Evolutionary conservation across 2,797 vertebrate species (phyloP).

Genomic region (Rhinatrema bivittatum): DNA sequence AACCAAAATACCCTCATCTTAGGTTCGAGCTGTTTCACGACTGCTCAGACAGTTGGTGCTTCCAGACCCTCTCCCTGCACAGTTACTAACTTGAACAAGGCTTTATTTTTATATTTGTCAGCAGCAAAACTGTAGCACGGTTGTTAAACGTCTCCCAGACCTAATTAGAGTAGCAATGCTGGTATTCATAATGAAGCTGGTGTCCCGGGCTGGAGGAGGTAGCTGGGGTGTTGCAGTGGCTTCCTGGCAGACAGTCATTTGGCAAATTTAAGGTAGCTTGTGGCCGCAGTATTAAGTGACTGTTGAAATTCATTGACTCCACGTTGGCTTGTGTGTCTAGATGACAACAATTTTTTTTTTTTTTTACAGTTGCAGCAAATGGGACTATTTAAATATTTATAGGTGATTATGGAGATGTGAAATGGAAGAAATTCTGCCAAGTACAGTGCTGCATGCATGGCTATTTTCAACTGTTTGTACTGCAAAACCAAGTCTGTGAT

Average conservation of each 20-base stretch:
- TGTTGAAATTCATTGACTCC: conserved; percentile 80
- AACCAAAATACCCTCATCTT: conserved; percentile 82
- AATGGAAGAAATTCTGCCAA: conserved; percentile 58
- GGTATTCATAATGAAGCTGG: conserved; percentile 81
- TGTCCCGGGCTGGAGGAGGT: conserved; percentile 59
- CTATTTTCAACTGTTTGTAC: conserved; percentile 53
- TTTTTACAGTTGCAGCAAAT: conserved; percentile 70
- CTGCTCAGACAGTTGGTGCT: conserved; percentile 65
- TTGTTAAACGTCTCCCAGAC: conserved; percentile 85
- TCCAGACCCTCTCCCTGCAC: conserved; percentile 79
- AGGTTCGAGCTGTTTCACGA: conserved; percentile 67
- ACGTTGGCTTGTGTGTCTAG: conserved; percentile 73
- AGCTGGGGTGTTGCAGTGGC: conserved; percentile 57
- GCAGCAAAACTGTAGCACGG: conserved; percentile 82
- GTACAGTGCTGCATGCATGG: conserved; percentile 51
- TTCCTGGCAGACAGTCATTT: conserved; percentile 71
- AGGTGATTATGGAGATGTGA: conserved; percentile 72
- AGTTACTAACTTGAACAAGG: conserved; percentile 91
- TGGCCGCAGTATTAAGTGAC: conserved; percentile 80
- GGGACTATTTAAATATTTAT: conserved; percentile 72
- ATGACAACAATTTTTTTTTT: conserved; percentile 79
- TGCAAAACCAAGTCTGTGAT: conserved; percentile 39
- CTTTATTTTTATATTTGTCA: conserved; percentile 89
- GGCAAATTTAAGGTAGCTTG: conserved; percentile 70
- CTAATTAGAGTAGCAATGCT: conserved; percentile 89